A percentile compares a stretch with the other conserved stretches of the same genome.
phyloP scores from a whole-genome alignment of 2,113 vertebrate genomes.

The Myotis davidii region DNA sequence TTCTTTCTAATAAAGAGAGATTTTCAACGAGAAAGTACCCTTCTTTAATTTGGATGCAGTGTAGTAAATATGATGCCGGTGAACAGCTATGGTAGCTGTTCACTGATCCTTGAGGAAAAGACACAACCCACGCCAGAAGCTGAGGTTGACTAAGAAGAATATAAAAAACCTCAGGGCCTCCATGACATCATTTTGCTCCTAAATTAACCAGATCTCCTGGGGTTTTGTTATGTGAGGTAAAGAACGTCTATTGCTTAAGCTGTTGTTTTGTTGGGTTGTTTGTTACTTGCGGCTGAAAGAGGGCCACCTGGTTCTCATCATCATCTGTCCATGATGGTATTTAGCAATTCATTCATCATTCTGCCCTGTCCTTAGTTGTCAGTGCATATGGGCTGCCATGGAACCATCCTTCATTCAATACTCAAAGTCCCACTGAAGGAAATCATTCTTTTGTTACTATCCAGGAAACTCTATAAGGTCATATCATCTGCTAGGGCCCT shows the following conservation, averaged over 20 bases:
- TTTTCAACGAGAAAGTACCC: not conserved
- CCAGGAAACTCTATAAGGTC: not conserved
- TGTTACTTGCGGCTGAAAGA: constrained; percentile 16
- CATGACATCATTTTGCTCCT: not conserved
- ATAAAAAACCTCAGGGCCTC: not conserved
- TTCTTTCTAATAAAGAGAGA: not conserved
- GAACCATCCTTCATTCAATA: constrained; percentile 37
- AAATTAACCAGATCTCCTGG: not conserved
- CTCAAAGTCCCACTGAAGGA: not conserved
- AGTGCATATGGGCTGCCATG: not conserved
- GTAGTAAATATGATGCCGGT: not conserved
- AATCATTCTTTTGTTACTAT: not conserved
- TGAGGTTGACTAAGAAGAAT: not conserved
- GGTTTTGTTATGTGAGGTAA: not conserved
- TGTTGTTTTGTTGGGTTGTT: not conserved
- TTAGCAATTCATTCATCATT: constrained; percentile 52
- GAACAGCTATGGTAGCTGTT: not conserved
- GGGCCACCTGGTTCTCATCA: constrained; percentile 52
- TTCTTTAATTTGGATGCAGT: not conserved
- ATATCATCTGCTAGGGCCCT: not conserved
- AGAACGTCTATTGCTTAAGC: not conserved
- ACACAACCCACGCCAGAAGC: not conserved
- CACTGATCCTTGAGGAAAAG: not conserved
- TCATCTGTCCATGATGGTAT: constrained; percentile 34
- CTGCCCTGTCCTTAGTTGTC: not conserved